Base-by-base conservation (phyloP, 1,140 invertebrate genomes). In the Plodia interpunctella region DNA sequence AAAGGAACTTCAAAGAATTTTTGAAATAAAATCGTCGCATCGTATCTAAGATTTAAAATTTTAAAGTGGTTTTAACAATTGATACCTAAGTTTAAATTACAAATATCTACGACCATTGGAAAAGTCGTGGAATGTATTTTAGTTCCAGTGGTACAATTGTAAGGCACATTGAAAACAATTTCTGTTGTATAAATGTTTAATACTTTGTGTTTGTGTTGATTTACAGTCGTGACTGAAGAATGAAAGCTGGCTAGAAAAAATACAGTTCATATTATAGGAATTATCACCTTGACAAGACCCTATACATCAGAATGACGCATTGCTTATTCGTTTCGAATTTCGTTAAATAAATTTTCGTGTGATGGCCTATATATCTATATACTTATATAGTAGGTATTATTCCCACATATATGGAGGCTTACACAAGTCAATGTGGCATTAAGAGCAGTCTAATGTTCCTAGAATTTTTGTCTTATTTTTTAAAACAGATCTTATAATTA, bases 1-100 rank as follows among this genome's bases (percentile, higher is more conserved):
- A 25, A 25, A 25, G 2, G 2, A 25, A 25, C 21, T 11, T 35
- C 32, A 9, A 13, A 35, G 32, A 35, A 11, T 11, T 35, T 35
- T 35, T 35, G 13, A 35, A 35, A 9, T 11, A 13, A 35, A 9
- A 35, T 35, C 32, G 32, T 5, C 13, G 32, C 32, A 35, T 3
- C 21, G 21, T 52, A 68, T 72, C 63, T 71, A 66, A 62, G 68
- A 67, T 72, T 83, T 80, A 54, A 80, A 80, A 78, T 83, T 80
- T 62, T 25, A 25, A 80, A 80, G 78, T 60, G 56, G 5, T 11
- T 20, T 11, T 59, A 59, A 68, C 68, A 68, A 75, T 78, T 70
- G 70, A 72, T 35, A 35, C 32, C 32, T 35, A 63, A 64, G 70
- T 75, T 75, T 80, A 76, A 76, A 79, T 72, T 74, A 78, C 72